Percentiles rank a stretch among this genome's conserved stretches.
Evolutionary conservation across 2,113 vertebrate genomes (phyloP).

Genomic region (Ranitomeya imitator): DNA sequence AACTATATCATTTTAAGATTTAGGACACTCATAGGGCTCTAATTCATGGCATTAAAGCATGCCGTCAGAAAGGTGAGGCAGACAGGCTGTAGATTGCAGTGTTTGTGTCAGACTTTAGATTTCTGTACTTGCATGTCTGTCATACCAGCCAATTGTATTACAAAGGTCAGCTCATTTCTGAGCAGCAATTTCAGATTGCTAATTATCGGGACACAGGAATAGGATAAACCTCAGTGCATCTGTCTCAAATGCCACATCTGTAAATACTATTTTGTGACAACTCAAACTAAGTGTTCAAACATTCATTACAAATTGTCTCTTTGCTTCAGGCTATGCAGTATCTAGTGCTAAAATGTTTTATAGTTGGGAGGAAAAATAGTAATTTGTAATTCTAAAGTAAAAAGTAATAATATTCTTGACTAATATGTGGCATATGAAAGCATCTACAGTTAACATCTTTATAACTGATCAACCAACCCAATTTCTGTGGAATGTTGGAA

Average conservation of each 20-base stretch:
- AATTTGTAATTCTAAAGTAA: not conserved
- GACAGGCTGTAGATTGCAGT: constrained; percentile 8
- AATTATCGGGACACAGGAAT: constrained; percentile 14
- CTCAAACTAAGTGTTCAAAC: constrained; percentile 18
- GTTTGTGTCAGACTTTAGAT: not conserved
- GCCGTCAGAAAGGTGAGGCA: not conserved
- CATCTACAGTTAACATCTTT: not conserved
- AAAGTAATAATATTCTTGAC: not conserved
- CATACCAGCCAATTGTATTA: constrained; percentile 3
- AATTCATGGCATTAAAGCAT: not conserved
- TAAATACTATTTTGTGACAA: constrained; percentile 41
- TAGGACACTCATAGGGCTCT: not conserved
- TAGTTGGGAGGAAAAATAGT: not conserved
- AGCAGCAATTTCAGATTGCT: constrained; percentile 23
- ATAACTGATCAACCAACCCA: not conserved
- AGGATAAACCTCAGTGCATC: constrained; percentile 10
- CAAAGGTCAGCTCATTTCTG: constrained; percentile 38
- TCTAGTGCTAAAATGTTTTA: not conserved
- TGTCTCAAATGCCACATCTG: constrained; percentile 46
- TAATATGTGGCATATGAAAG: not conserved
- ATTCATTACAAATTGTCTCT: constrained; percentile 29
- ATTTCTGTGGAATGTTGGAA: not conserved
- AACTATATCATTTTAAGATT: constrained; percentile 11
- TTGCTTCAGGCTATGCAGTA: constrained; percentile 4
- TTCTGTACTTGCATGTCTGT: constrained; percentile 6